phyloP scores from a whole-genome alignment of 53 echinoderm and acorn worm genomes.

The Zoroaster sp. region DNA sequence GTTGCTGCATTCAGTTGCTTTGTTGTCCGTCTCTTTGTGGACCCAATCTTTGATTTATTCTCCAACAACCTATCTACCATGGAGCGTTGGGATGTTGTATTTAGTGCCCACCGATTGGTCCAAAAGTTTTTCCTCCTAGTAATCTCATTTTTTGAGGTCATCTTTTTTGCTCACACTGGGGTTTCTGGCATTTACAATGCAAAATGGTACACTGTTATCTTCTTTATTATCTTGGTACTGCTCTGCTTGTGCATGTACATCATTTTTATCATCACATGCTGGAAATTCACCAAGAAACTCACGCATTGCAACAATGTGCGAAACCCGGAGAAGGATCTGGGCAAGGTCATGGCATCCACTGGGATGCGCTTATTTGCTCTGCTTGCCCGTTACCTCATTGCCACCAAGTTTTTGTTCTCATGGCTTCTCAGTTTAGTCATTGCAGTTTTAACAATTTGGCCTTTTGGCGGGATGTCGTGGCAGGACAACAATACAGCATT shows the following conservation, averaged over 20 bases:
- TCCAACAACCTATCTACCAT: conserved; percentile 64
- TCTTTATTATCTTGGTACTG: conserved; percentile 75
- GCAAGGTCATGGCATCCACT: conserved; percentile 88
- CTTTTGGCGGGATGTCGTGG: conserved; percentile 78
- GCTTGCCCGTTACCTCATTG: conserved; percentile 68
- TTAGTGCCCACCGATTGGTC: conserved; percentile 52
- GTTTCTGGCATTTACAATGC: conserved; percentile 72
- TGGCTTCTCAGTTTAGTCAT: conserved; percentile 38
- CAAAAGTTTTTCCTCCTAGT: conserved; percentile 68
- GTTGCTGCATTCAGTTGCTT: conserved; percentile 76
- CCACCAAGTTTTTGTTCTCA: conserved; percentile 61
- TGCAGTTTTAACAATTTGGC: not conserved
- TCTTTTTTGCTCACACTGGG: conserved; percentile 71
- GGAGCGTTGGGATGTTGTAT: conserved; percentile 78
- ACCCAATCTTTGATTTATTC: conserved; percentile 77
- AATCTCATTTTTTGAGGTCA: conserved; percentile 63
- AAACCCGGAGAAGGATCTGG: conserved; percentile 50
- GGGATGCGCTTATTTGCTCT: conserved; percentile 86
- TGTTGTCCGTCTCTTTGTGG: conserved; percentile 71
- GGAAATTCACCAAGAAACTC: conserved; percentile 84
- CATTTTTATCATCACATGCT: conserved; percentile 63
- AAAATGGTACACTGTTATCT: conserved; percentile 92
- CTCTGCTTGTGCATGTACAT: conserved; percentile 82
- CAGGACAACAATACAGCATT: conserved; percentile 87
- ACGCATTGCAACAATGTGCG: conserved; percentile 72